phyloP scores from a whole-genome alignment of 2,113 vertebrate genomes.

The Amphiprion ocellaris region DNA sequence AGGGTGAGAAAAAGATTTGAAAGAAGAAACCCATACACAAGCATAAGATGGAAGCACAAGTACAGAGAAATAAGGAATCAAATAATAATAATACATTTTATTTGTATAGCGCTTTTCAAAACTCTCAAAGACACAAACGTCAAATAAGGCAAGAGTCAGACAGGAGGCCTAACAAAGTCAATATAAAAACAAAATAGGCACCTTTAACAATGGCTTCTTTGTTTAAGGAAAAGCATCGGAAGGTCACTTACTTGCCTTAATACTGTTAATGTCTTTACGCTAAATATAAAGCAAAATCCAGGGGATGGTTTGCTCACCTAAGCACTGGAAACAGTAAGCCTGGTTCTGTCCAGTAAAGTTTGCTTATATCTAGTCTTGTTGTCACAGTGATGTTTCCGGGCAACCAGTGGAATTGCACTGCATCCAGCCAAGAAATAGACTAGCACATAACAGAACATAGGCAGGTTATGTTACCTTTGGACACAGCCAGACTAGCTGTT shows the following conservation, averaged over 20 bases:
- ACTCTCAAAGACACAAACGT: too few species aligned
- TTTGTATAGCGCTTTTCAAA: too few species aligned
- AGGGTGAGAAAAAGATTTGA: not conserved
- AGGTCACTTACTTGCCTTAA: not conserved
- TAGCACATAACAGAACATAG: not conserved
- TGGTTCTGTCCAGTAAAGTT: too few species aligned
- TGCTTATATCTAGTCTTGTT: not conserved
- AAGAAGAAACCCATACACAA: not conserved
- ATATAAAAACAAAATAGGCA: slow-evolving; percentile 19
- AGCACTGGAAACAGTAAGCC: too few species aligned
- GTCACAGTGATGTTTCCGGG: not conserved
- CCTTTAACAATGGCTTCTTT: slow-evolving; percentile 5
- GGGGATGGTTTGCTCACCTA: too few species aligned
- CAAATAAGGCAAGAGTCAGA: not conserved
- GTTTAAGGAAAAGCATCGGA: not conserved
- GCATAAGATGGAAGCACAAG: slow-evolving; percentile 1
- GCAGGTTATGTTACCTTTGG: not conserved
- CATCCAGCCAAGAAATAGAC: not conserved
- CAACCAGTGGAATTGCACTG: not conserved
- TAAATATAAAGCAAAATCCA: not conserved
- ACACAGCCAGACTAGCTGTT: not conserved
- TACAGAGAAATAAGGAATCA: slow-evolving; percentile 11
- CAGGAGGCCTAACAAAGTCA: not conserved
- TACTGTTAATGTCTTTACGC: too few species aligned
- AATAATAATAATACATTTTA: not conserved